phyloP scores from a whole-genome alignment of 2,888 invertebrate genomes.

The Athetis lepigone region DNA sequence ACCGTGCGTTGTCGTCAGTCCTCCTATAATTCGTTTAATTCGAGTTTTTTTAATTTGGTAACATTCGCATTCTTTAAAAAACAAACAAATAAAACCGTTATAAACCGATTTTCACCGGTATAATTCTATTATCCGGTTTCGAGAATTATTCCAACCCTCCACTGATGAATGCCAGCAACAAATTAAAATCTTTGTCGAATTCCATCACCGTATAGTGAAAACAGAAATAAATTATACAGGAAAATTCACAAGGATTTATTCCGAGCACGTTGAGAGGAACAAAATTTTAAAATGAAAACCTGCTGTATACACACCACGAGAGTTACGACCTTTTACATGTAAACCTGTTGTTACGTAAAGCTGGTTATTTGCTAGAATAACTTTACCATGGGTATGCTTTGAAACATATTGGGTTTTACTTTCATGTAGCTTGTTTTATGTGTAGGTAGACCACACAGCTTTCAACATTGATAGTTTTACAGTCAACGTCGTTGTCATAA shows the following conservation, averaged over 20 bases:
- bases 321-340: slow-evolving; percentile 48
- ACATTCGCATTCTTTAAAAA: too few relatives aligned
- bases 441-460: not conserved
- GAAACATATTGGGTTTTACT: slow-evolving; percentile 29
- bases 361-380: slow-evolving; percentile 31
- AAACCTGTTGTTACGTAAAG: slow-evolving; percentile 41
- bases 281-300: slow-evolving; percentile 32
- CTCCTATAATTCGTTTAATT: too few relatives aligned
- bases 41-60: too few relatives aligned
- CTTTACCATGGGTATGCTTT: slow-evolving; percentile 12
- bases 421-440: slow-evolving; percentile 10
- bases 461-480: not conserved
- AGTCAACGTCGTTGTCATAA: too few relatives aligned
- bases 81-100: too few relatives aligned
- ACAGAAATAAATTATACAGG: slow-evolving; percentile 18
- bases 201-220: slow-evolving; percentile 9
- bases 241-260: slow-evolving; percentile 39
- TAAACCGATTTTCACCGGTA: too few relatives aligned
- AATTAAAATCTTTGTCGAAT: slow-evolving; percentile 14
- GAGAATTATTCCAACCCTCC: not conserved
- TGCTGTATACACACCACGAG: slow-evolving; percentile 5
- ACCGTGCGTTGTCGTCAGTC: too few relatives aligned
- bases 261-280: slow-evolving; percentile 2
- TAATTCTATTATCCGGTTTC: too few relatives aligned
- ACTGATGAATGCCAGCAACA: slow-evolving; percentile 3